Evolutionary conservation across 2,113 vertebrate species (phyloP).

Genomic region (Megaptera novaeangliae): DNA sequence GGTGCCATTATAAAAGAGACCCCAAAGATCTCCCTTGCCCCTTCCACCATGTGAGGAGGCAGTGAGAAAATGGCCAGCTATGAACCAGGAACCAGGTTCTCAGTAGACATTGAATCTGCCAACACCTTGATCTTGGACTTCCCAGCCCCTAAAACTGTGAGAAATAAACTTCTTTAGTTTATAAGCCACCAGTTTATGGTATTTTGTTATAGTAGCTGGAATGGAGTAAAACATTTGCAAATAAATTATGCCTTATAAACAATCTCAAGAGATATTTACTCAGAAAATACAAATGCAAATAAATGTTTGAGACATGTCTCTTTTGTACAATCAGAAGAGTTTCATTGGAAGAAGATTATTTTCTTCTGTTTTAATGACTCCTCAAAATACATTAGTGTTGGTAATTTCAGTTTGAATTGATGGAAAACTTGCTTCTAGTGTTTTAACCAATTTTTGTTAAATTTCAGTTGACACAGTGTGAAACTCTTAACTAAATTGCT

Average conservation of each 20-base stretch:
- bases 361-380: neutral
- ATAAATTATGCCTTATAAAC: neutral
- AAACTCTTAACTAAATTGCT: slow-evolving; percentile 55
- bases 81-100: neutral
- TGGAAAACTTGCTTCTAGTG: neutral
- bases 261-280: neutral
- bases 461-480: slow-evolving; percentile 36
- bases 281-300: neutral
- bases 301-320: neutral
- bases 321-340: neutral
- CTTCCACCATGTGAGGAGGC: neutral
- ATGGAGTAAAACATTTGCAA: neutral
- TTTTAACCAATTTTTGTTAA: slow-evolving; percentile 18
- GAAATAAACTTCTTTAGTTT: neutral
- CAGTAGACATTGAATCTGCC: neutral
- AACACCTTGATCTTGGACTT: neutral
- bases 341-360: neutral
- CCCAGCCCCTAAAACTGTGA: neutral
- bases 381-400: neutral
- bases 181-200: neutral
- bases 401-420: neutral
- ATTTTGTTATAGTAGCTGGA: neutral
- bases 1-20: neutral
- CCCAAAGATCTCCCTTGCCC: neutral
- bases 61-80: neutral